Evolutionary conservation across 2,888 invertebrate species (phyloP).

Genomic region (Cephus spinipes): DNA sequence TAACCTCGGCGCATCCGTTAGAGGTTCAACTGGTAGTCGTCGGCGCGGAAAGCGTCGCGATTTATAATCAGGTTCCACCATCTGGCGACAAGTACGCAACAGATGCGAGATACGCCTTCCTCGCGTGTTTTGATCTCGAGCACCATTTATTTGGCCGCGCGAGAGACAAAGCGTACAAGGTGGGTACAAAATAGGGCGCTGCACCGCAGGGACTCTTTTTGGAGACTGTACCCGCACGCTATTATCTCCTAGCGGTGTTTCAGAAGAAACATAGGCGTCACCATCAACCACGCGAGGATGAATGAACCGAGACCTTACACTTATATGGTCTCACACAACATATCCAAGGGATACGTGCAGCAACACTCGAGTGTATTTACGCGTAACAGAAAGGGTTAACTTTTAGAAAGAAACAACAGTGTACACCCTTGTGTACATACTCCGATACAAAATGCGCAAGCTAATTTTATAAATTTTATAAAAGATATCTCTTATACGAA

Average conservation of each 20-base stretch:
- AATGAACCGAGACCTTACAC: background rate
- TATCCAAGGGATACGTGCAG: background rate
- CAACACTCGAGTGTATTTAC: background rate
- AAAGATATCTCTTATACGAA: background rate
- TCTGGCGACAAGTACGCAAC: background rate
- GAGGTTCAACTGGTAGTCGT: background rate
- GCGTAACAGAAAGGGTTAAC: background rate
- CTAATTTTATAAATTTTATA: background rate
- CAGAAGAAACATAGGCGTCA: conserved; percentile 59
- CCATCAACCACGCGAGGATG: background rate
- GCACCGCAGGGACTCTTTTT: conserved; percentile 19
- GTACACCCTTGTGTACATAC: background rate
- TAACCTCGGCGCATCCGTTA: background rate
- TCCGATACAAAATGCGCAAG: background rate
- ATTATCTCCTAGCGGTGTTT: conserved; percentile 62
- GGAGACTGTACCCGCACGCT: conserved; percentile 54
- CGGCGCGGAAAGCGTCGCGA: conserved; percentile 3
- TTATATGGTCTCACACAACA: background rate
- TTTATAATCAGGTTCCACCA: conserved; percentile 1
- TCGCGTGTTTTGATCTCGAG: conserved; percentile 2
- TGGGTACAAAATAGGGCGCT: conserved; percentile 16
- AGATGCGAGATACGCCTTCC: conserved; percentile 1
- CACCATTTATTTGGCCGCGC: conserved; percentile 5
- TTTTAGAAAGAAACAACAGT: background rate
- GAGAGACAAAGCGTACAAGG: conserved; percentile 13